Conservation (phyloP, 1,140 invertebrate genomes). For the Campodea augens region DNA sequence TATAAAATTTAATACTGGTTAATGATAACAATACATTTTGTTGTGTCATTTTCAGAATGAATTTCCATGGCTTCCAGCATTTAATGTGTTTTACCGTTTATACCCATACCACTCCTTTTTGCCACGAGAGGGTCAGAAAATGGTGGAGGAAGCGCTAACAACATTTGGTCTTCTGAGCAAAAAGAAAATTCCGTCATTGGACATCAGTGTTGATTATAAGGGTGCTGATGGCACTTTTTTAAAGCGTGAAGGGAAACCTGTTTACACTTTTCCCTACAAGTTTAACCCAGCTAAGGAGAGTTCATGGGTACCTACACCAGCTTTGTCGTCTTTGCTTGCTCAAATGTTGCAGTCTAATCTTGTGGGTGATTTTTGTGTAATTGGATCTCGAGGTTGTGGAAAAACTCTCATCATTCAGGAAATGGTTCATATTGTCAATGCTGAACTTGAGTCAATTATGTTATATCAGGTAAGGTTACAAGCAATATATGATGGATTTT, state of each 20-base stretch:
- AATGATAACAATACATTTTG: too few species aligned
- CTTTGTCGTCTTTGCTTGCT: constrained; percentile 59
- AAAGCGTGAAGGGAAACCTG: too few species aligned
- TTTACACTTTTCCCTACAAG: too few species aligned
- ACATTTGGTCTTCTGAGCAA: constrained; percentile 31
- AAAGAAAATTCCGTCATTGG: neutral
- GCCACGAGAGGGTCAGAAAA: constrained; percentile 43
- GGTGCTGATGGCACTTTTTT: too few species aligned
- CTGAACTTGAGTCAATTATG: constrained; percentile 69
- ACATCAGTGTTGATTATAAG: too few species aligned
- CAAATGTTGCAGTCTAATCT: constrained; percentile 57
- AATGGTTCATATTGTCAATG: constrained; percentile 53
- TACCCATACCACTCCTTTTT: constrained; percentile 71
- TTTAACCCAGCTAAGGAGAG: too few species aligned
- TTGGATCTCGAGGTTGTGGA: constrained; percentile 80
- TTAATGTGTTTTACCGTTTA: constrained; percentile 45
- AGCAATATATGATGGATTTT: neutral
- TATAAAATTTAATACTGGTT: neutral
- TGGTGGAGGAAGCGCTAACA: constrained; percentile 42
- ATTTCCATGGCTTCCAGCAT: constrained; percentile 38
- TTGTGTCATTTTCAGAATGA: constrained; percentile 50
- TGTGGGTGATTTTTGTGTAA: constrained; percentile 65
- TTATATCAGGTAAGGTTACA: constrained; percentile 51
- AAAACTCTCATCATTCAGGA: constrained; percentile 64
- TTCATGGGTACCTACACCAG: too few species aligned